Evolutionary conservation across 2,797 vertebrate genomes (phyloP).

Genomic region (Sciurus carolinensis): DNA sequence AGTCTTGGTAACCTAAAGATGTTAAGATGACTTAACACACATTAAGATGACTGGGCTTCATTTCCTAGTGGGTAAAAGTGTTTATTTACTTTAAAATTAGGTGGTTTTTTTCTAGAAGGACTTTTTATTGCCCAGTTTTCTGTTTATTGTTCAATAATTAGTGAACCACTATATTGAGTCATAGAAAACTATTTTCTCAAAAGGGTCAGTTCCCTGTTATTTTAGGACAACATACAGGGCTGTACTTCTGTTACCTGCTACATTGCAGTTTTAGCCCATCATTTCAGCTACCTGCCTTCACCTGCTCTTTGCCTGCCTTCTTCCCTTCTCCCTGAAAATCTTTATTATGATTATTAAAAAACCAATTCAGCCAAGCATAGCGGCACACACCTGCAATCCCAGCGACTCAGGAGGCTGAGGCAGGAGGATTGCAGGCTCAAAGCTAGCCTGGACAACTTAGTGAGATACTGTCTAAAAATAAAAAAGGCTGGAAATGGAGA

Average conservation of each 20-base stretch:
- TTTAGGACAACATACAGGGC: background rate
- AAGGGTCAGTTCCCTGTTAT: background rate
- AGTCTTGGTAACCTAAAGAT: background rate
- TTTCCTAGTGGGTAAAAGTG: background rate
- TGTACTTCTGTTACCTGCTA: background rate
- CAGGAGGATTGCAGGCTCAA: no score
- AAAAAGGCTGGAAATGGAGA: no score
- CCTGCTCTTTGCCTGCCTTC: background rate
- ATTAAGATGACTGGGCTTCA: background rate
- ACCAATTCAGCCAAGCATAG: no score
- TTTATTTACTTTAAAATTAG: slow-evolving; percentile 72
- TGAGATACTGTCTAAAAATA: no score
- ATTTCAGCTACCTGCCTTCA: background rate
- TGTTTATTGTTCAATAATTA: slow-evolving; percentile 59
- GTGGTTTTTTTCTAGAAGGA: slow-evolving; percentile 57
- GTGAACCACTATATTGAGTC: background rate
- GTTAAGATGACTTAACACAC: background rate
- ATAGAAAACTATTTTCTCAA: slow-evolving; percentile 42
- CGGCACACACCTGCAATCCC: no score
- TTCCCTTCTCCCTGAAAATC: background rate
- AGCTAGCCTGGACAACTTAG: no score
- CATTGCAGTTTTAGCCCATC: background rate
- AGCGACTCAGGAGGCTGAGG: no score
- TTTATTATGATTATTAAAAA: slow-evolving; percentile 8
- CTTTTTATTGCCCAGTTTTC: slow-evolving; percentile 52